Evolutionary conservation across 2,113 vertebrate species (phyloP).

Genomic region (Columba janthina): DNA sequence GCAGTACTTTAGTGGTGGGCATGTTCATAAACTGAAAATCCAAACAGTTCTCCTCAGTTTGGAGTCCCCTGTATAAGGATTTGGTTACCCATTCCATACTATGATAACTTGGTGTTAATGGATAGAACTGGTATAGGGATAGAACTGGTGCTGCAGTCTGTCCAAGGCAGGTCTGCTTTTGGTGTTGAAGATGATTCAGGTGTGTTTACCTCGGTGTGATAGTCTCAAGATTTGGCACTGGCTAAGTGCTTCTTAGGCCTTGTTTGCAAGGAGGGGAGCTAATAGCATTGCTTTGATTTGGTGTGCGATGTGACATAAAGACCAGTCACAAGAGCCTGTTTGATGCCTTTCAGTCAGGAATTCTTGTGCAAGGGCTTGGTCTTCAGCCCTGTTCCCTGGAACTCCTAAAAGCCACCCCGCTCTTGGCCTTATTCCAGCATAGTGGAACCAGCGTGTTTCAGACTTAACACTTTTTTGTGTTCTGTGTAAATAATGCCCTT

Average conservation of each 20-base stretch:
- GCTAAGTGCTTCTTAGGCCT: background rate
- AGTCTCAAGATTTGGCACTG: background rate
- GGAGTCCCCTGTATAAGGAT: background rate
- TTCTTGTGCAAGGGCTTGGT: background rate
- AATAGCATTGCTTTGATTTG: background rate
- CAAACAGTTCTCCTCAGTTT: background rate
- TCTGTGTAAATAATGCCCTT: background rate
- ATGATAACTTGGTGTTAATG: background rate
- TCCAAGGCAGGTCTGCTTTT: background rate
- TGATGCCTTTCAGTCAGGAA: background rate
- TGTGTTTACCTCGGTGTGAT: background rate
- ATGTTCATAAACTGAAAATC: background rate
- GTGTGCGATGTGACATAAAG: background rate
- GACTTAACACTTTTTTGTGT: background rate
- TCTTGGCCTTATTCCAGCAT: background rate
- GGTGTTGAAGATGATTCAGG: background rate
- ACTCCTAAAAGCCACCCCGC: background rate
- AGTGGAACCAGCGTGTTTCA: fast-evolving
- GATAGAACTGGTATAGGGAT: background rate
- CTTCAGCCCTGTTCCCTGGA: background rate
- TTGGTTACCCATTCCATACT: background rate
- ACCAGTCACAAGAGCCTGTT: background rate
- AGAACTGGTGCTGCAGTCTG: background rate
- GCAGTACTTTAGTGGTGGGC: background rate
- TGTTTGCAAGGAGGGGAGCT: background rate